Base-by-base conservation (phyloP, 2,113 vertebrate genomes). In the Protomyctophum bolini region DNA sequence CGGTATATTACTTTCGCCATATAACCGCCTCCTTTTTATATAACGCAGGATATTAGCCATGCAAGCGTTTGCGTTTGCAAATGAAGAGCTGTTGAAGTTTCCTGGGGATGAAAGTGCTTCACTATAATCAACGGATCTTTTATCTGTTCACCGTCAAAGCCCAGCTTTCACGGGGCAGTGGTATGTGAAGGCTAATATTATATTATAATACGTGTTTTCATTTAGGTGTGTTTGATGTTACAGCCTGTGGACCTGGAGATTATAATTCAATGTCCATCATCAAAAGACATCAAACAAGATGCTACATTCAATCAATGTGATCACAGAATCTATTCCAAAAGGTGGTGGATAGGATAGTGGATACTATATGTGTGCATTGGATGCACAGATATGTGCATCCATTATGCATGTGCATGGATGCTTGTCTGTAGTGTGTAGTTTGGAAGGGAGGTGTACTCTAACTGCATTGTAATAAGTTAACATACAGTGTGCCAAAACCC, bases 241-340 rank as follows among this genome's bases (percentile, higher is more conserved):
- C 83, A 58, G 83, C 86, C 85, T 78, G 87, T 83, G 82, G 90
- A 88, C 86, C 88, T 88, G 74, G 86, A 89, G 85, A 89, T 88
- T 88, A 90, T 21, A 21, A 21, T 91, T 91, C 89, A 87, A 90
- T 86, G 87, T 89, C 88, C 79, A 89, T 81, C 82, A 89, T 86
- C 89, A 89, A 88, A 89, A 90, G 75, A 90, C 89, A 90, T 91
- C 87, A 90, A 89, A 89, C 81, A 87, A 83, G 82, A 89, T 71
- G 73, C 46, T 77, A 74, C 64, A 82, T 86, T 87, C 75, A 81
- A 71, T 21, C 21, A 88, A 82, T 90, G 84, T 70, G 73, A 87
- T 87, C 89, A 86, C 65, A 86, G 79, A 76, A 60, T 11, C 28
- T 14, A 7, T 29, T 57, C 64, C n/a, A 50, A 83, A 84, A 84